Evolutionary conservation across 2,888 invertebrate genomes (phyloP), one percentile per base, ranked within the genome.

Genomic region (Nomada hirtipes): DNA sequence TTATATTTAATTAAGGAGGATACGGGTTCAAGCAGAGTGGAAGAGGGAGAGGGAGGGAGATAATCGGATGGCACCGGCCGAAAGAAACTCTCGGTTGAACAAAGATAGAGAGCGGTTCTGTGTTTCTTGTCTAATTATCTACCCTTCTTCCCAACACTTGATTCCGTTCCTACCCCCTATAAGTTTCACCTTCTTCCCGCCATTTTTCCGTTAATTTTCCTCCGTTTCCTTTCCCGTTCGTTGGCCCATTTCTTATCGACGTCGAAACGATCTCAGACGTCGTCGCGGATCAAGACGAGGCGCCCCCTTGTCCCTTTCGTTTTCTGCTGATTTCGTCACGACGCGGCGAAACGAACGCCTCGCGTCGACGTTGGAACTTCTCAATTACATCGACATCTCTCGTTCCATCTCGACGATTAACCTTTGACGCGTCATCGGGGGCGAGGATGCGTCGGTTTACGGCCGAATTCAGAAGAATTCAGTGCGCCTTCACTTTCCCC

Each of bases 91-190:
- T 55, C 50, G 55, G 23, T 26, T 29, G 53, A 67, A 76, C 74
- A 60, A 52, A 71, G 75, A 47, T 15, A 61, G 67, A 29, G 68
- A 52, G 61, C 77, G 72, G 81, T 85, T 86, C 89, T 90, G 88
- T 90, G 90, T 92, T 91, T 91, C 92, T 92, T 91, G 91, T 92
- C 92, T 92, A 92, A 92, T 92, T 92, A 92, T 92, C 91, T 86
- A 87, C 85, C 90, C 90, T 87, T 85, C 57, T 47, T 36, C 52
- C 53, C 59, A n/a, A 13, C 50, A 53, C 74, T 57, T 50, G 61
- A 79, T 74, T 68, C 47, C 53, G 52, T 44, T 29, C 59, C 55
- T 50, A 36, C 50, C 29, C n/a, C 26, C n/a, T 50, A 52, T 55
- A 57, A 9, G 26, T 20, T 55, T 29, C 47, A 26, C 69, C 50